phyloP scores from a whole-genome alignment of 2,113 vertebrate genomes.

The Tachysurus vachellii region DNA sequence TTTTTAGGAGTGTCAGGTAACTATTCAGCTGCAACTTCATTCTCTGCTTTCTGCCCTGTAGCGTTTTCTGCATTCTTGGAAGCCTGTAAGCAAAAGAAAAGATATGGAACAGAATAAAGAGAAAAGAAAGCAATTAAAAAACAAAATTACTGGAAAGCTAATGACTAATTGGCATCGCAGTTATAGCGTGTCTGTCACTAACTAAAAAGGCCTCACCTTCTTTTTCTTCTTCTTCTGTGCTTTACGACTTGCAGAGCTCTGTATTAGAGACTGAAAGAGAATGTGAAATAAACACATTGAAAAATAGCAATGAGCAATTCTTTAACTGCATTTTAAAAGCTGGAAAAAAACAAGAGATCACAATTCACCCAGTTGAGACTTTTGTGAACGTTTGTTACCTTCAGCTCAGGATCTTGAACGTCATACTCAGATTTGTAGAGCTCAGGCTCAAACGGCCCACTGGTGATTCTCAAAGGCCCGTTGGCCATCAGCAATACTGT shows the following conservation, averaged over 20 bases:
- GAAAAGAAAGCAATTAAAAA: neutral
- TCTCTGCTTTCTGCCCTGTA: constrained; percentile 81
- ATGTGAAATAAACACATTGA: neutral
- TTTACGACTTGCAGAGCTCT: constrained; percentile 95
- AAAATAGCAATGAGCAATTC: neutral
- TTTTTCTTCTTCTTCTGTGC: constrained; percentile 99
- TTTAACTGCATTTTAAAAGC: neutral
- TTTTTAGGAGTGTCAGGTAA: constrained; percentile 3
- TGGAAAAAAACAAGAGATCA: neutral
- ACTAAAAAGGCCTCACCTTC: constrained; percentile 78
- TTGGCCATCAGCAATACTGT: constrained; percentile 98
- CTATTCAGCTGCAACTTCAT: constrained; percentile 68
- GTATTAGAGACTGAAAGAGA: constrained; percentile 85
- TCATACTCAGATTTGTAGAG: constrained; percentile 92
- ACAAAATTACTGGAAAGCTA: neutral
- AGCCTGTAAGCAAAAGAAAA: constrained; percentile 71
- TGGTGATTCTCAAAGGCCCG: constrained; percentile 94
- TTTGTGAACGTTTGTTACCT: constrained; percentile 70
- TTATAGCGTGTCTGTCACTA: too few relatives aligned
- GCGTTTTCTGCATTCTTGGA: constrained; percentile 92
- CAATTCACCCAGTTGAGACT: neutral
- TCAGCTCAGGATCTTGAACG: constrained; percentile 91
- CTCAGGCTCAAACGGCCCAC: constrained; percentile 87
- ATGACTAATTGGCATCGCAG: neutral
- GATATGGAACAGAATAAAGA: neutral